Conservation (phyloP, 2,888 invertebrate genomes). For the Caenorhabditis japonica region DNA sequence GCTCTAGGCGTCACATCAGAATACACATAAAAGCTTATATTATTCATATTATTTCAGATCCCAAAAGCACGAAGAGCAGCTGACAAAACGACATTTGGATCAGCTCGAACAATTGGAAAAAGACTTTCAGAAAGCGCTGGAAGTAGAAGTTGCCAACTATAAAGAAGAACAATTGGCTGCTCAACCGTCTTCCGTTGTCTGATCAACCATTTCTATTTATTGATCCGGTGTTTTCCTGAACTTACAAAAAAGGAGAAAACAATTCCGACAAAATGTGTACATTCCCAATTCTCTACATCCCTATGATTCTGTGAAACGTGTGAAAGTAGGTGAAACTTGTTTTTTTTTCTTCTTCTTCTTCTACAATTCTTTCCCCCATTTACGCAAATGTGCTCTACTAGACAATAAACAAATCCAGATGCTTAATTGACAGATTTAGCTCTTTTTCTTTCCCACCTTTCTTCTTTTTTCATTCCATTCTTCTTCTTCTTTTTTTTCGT, state of each 20-base stretch:
- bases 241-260: no score
- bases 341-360: no score
- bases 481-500: conserved; percentile 5
- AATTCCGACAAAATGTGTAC: no score
- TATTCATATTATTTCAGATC: conserved; percentile 57
- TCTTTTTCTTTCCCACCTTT: conserved; percentile 13
- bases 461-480: conserved; percentile 8
- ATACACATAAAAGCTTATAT: not conserved
- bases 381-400: no score
- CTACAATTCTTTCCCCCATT: no score
- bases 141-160: conserved; percentile 73
- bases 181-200: conserved; percentile 73
- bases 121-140: conserved; percentile 68
- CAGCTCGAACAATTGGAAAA: conserved; percentile 71
- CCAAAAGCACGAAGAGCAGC: conserved; percentile 73
- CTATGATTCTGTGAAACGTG: conserved; percentile 24
- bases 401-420: conserved; percentile 26
- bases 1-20: no score
- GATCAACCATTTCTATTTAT: conserved; percentile 3
- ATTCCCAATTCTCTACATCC: not conserved
- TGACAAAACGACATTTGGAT: conserved; percentile 71
- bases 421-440: conserved; percentile 26
- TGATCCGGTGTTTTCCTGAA: not conserved
- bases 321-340: conserved; percentile 36
- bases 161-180: conserved; percentile 72